A percentile compares a stretch with the other conserved stretches of the same genome.
Conservation (phyloP, 2,113 vertebrate species). For the Anguilla japonica region DNA sequence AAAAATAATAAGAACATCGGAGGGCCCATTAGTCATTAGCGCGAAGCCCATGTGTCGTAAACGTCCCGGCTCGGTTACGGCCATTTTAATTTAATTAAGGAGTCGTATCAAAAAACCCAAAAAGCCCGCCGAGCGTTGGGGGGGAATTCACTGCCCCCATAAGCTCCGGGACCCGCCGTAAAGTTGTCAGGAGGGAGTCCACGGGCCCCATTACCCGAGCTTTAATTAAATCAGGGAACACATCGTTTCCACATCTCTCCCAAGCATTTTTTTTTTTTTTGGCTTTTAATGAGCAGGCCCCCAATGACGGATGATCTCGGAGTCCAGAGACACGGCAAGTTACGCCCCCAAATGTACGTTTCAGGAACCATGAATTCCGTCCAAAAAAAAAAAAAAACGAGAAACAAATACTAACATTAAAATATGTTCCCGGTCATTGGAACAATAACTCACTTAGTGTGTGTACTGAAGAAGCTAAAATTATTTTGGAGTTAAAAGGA, state of each 20-base stretch:
- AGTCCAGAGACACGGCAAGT: not conserved
- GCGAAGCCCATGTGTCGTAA: not conserved
- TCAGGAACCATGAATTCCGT: not conserved
- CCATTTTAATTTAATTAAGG: not conserved
- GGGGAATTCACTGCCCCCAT: not conserved
- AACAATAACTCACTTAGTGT: not conserved
- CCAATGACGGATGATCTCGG: not conserved
- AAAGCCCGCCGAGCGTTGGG: not conserved
- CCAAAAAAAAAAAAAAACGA: not conserved
- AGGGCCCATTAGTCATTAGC: not conserved
- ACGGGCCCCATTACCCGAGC: not conserved
- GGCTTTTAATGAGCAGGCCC: not conserved
- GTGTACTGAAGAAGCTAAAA: not conserved
- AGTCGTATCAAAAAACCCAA: not conserved
- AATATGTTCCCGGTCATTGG: not conserved
- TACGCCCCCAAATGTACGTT: not conserved
- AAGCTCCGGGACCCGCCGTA: not conserved
- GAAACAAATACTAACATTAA: not conserved
- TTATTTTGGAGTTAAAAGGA: not conserved
- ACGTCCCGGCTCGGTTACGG: not conserved
- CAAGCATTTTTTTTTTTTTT: not conserved
- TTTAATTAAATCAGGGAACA: conserved; percentile 5
- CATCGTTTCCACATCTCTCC: not conserved
- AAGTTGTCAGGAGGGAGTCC: conserved; percentile 2
- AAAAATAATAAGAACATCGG: not conserved